Conservation (phyloP, 2,888 invertebrate species). For the Notocelia uddmanniana region DNA sequence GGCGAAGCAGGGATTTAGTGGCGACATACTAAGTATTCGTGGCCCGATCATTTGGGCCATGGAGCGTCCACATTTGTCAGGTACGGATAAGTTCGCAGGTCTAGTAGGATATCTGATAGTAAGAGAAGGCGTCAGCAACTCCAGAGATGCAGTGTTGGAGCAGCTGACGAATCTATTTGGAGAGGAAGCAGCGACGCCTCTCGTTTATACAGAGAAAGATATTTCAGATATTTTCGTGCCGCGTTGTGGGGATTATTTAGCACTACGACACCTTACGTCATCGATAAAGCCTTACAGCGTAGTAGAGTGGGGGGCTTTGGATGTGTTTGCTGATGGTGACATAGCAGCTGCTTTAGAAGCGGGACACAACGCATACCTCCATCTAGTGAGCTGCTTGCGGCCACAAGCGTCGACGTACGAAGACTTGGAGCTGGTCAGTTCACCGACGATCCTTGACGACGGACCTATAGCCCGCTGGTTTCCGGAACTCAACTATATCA, state of each 20-base stretch:
- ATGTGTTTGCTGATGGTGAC: constrained; percentile 78
- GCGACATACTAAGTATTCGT: constrained; percentile 76
- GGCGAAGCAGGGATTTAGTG: constrained; percentile 72
- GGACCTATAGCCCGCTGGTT: constrained; percentile 56
- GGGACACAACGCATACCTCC: constrained; percentile 73
- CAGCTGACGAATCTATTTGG: constrained; percentile 76
- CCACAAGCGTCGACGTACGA: constrained; percentile 77
- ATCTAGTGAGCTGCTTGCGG: constrained; percentile 67
- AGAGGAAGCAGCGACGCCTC: constrained; percentile 64
- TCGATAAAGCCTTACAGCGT: constrained; percentile 53
- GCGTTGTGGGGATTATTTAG: constrained; percentile 74
- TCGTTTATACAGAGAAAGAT: constrained; percentile 66
- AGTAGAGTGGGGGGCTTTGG: constrained; percentile 78
- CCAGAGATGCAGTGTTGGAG: constrained; percentile 65
- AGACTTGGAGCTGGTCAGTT: constrained; percentile 60
- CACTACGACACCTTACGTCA: constrained; percentile 58
- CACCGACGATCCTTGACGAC: constrained; percentile 59
- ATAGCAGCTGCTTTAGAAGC: constrained; percentile 75
- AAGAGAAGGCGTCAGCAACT: constrained; percentile 52
- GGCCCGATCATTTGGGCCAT: constrained; percentile 82
- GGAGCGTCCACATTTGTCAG: constrained; percentile 70
- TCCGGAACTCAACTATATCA: constrained; percentile 62
- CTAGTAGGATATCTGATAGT: constrained; percentile 71
- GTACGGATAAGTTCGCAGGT: constrained; percentile 60
- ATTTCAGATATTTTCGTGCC: constrained; percentile 73